phyloP scores from a whole-genome alignment of 2,113 vertebrate genomes.

The Myocastor coypus region DNA sequence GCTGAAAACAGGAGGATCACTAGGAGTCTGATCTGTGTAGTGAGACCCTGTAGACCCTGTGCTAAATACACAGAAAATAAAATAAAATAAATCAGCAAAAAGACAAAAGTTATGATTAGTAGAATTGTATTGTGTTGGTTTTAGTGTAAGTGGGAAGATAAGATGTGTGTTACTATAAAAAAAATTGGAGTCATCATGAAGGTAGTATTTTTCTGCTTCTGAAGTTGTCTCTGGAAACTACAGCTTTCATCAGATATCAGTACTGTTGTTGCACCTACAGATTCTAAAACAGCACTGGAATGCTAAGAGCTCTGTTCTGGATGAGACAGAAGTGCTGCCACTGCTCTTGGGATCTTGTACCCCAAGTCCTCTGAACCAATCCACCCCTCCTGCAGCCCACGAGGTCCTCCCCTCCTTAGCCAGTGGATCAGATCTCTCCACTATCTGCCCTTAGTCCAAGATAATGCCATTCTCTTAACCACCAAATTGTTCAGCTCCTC shows the following conservation, averaged over 20 bases:
- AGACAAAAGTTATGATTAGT: conserved; percentile 24
- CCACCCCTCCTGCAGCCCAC: not conserved
- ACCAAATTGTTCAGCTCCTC: not conserved
- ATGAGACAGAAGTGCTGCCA: not conserved
- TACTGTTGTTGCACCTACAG: not conserved
- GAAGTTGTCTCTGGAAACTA: not conserved
- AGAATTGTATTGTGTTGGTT: not conserved
- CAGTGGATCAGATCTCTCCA: not conserved
- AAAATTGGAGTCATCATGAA: not conserved
- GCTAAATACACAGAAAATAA: too few relatives aligned
- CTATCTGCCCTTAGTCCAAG: not conserved
- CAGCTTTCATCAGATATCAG: not conserved
- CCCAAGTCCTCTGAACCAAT: not conserved
- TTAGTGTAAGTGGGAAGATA: not conserved
- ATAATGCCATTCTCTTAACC: not conserved
- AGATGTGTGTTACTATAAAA: conserved; percentile 3
- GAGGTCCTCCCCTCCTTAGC: not conserved
- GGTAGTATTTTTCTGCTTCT: not conserved
- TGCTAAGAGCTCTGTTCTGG: not conserved
- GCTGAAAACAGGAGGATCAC: too few relatives aligned
- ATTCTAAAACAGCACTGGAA: not conserved
- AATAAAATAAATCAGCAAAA: not conserved
- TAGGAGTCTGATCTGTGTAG: too few relatives aligned
- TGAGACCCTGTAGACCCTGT: too few relatives aligned
- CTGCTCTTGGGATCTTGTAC: not conserved